Evolutionary conservation across 2,797 vertebrate genomes (phyloP).

Genomic region (Sebastes oblongus): DNA sequence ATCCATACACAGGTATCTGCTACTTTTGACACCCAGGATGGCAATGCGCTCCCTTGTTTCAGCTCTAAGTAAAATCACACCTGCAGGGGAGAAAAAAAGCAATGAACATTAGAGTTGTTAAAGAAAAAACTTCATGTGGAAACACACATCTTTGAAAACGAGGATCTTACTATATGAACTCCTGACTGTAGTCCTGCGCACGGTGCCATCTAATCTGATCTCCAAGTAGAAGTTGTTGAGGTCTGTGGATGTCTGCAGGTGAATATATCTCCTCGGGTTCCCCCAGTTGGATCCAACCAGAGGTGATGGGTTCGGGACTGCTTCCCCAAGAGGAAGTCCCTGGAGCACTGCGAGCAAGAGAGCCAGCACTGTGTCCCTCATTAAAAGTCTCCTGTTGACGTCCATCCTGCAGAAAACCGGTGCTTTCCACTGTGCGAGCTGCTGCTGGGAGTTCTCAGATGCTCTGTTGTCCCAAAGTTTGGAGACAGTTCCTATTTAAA

Average conservation of each 20-base stretch:
- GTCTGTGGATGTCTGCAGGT: constrained; percentile 91
- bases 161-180: constrained; percentile 91
- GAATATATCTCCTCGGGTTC: constrained; percentile 84
- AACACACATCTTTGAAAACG: not conserved
- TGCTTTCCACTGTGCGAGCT: constrained; percentile 48
- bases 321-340: constrained; percentile 62
- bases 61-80: constrained; percentile 89
- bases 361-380: constrained; percentile 69
- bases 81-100: constrained; percentile 65
- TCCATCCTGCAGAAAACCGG: constrained; percentile 58
- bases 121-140: constrained; percentile 8
- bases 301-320: constrained; percentile 87
- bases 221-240: constrained; percentile 93
- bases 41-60: constrained; percentile 88
- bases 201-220: constrained; percentile 87
- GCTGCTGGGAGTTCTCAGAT: constrained; percentile 51
- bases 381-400: constrained; percentile 45
- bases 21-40: constrained; percentile 91
- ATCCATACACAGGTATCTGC: constrained; percentile 92
- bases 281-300: constrained; percentile 89
- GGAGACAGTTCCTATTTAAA: constrained; percentile 82
- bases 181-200: constrained; percentile 87
- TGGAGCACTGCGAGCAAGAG: constrained; percentile 77
- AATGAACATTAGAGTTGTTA: not conserved
- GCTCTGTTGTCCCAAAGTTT: constrained; percentile 73